Base-by-base conservation (phyloP, 2,113 vertebrate species). In the Prolemur simus region DNA sequence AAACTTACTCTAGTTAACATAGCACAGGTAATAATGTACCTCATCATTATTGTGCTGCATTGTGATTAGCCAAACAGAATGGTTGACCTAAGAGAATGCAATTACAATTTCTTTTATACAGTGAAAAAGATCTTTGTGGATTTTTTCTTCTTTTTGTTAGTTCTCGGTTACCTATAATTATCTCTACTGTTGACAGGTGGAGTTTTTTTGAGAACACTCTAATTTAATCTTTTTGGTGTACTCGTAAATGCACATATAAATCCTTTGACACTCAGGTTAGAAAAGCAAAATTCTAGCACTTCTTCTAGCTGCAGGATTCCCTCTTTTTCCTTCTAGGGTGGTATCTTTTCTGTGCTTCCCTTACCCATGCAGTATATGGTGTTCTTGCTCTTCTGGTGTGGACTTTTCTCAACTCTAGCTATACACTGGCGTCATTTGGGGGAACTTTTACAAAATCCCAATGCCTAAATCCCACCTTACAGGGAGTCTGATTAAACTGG, bases 161-260 rank as follows among this genome's bases (percentile, higher is more conserved):
- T 86, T 81, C 84, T 97, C 78, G 2, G 2, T 97, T 96, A 54
- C 20, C 63, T 96, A 56, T 95, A 94, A 84, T 97, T 96, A 93
- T 81, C 89, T 89, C 94, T 69, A 80, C 37, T 89, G 56, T 92
- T 97, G 87, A 80, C 54, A 81, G 47, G 47, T 37, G 66, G 8
- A 8, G 3, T 37, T 23, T 83, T 91, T 96, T 94, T 91, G n/a
- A 93, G 81, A 81, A 42, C 15, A 56, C 25, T 89, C 39, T 97
- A 93, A 89, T 96, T 74, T 96, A 73, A 95, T 68, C 56, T 84
- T 92, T 92, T 45, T 76, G 32, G 45, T 92, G 39, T 20, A 37
- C 45, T 92, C n/a, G 60, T 80, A 91, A 95, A 92, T 34, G 89
- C 2, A 66, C 20, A 81, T 21, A 66, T 2, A 68, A 71, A 89